phyloP scores from a whole-genome alignment of 2,797 vertebrate species.

The Meriones psammophilus region DNA sequence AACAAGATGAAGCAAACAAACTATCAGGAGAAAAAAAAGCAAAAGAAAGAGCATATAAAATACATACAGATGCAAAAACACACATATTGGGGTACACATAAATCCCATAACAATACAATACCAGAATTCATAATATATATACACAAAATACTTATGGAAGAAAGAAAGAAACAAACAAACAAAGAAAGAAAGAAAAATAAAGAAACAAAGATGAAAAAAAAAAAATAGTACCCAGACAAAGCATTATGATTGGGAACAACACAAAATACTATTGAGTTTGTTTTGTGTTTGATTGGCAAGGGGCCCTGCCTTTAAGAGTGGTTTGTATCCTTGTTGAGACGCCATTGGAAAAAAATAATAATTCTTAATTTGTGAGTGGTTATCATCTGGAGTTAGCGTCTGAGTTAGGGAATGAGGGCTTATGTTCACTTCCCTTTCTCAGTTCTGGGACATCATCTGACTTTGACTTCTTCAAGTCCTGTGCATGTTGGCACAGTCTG shows the following conservation, averaged over 20 bases:
- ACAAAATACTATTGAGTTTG: background rate
- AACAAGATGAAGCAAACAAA: background rate
- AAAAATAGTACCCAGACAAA: background rate
- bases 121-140: background rate
- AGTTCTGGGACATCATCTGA: background rate
- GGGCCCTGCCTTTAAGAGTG: background rate
- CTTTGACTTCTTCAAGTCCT: background rate
- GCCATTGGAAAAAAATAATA: background rate
- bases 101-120: too few relatives aligned
- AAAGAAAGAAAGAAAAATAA: background rate
- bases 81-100: background rate
- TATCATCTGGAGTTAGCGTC: background rate
- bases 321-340: background rate
- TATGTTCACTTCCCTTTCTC: background rate
- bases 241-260: too few relatives aligned
- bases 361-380: background rate
- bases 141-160: background rate
- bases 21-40: background rate
- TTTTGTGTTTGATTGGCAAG: background rate
- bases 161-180: background rate
- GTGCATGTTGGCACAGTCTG: background rate
- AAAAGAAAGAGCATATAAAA: background rate
- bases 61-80: background rate
- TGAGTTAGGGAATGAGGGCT: background rate
- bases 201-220: too few relatives aligned